These are phyloP conservation scores for Nemopilema nomurai DNA, from an alignment of 30 jellyfish, hydroid and myxozoan genomes.

Conservation along the genomic window DNA sequence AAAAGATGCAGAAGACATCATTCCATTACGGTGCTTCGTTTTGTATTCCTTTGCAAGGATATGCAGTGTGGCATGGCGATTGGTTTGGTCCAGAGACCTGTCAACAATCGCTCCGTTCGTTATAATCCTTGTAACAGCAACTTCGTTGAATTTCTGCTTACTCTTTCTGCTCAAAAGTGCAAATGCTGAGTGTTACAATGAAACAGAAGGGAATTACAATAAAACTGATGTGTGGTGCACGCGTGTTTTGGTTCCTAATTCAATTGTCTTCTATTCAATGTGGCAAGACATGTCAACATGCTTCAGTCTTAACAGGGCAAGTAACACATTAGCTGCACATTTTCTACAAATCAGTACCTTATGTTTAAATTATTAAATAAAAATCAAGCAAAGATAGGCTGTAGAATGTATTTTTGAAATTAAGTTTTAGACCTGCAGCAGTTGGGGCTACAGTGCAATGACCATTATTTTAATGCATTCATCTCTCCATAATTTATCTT, in stretches of 20 bases:
- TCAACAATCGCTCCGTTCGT: conserved; percentile 33
- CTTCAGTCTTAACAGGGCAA: conserved; percentile 35
- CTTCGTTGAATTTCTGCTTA: conserved; percentile 29
- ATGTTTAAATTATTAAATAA: too few species aligned
- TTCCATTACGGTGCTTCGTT: conserved; percentile 20
- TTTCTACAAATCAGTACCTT: not conserved
- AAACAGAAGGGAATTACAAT: not conserved
- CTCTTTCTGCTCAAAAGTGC: conserved; percentile 28
- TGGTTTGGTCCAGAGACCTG: conserved; percentile 28
- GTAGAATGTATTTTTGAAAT: too few species aligned
- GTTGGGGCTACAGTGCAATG: too few species aligned
- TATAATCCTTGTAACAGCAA: conserved; percentile 6
- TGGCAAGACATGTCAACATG: conserved; percentile 48
- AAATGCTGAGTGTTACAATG: conserved; percentile 1
- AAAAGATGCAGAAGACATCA: conserved; percentile 28
- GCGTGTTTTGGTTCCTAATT: conserved; percentile 34
- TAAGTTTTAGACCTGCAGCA: too few species aligned
- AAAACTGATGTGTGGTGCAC: conserved; percentile 41
- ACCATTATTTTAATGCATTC: too few species aligned
- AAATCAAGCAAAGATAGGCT: too few species aligned
- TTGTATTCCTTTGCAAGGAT: conserved; percentile 37
- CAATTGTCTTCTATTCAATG: conserved; percentile 41
- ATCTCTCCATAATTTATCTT: too few species aligned
- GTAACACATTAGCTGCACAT: not conserved
- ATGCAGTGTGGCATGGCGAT: conserved; percentile 30